Base-by-base conservation (phyloP, 2,797 vertebrate genomes). In the Microctenopoma stevenorrisi region DNA sequence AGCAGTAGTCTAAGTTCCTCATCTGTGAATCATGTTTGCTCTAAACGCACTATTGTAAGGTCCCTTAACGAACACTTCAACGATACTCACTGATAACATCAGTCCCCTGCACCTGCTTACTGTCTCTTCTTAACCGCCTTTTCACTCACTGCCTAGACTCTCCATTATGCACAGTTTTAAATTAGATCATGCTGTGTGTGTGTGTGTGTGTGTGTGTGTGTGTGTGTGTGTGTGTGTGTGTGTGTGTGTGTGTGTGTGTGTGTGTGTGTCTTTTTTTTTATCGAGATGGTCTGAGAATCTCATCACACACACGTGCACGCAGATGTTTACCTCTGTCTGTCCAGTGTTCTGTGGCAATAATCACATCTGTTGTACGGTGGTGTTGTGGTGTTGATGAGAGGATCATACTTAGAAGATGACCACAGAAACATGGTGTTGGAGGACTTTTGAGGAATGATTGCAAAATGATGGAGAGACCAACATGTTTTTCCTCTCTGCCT, bases 111-210 rank as follows among this genome's bases (percentile, higher is more conserved):
- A 67, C 72, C 84, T 74, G 75, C 84, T 89, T 84, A 83, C 72
- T 12, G 53, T 76, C 58, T 79, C 46, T 68, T 74, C 64, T 75
- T 81, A 88, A 82, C 77, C 14, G 44, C 72, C 68, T 38, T 69
- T 13, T 72, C 76, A 44, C 62, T 33, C 61, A 82, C 68, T 40
- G 62, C 72, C 64, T 60, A 69, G 82, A 61, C 68, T 80, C 72
- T 76, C 43, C 55, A 35, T 46, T 84, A 73, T 70, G 68, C 62
- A 2, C 64, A 82, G 76, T 89, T 91, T 84, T 51, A 64, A 89
- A 90, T 89, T 79, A 64, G 55, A 74, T 80, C 74, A 68, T 84
- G 88, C 72, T 81, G 44, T 76, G 73, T 87, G 88, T 18, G 18
- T 18, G 18, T 18, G 18, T 18, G 18, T 18, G 18, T 18, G 18